Evolutionary conservation across 2,888 invertebrate species (phyloP).

Genomic region (Thyatira batis): DNA sequence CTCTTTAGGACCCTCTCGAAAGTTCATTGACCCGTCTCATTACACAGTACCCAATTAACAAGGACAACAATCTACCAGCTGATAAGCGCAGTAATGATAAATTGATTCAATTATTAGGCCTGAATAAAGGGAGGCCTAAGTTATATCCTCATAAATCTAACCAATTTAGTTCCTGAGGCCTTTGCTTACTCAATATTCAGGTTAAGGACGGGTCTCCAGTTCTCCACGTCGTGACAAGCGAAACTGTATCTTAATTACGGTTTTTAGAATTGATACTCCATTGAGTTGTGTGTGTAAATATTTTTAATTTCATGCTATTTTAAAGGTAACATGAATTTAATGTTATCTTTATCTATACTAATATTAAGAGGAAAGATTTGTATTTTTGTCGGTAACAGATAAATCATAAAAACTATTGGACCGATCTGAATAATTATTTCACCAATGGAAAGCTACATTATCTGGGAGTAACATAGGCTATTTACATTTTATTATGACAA

Average conservation of each 20-base stretch:
- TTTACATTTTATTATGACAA: too few relatives aligned
- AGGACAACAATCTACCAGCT: slow-evolving; percentile 10
- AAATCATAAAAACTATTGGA: too few relatives aligned
- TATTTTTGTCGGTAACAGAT: too few relatives aligned
- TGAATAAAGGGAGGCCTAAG: slow-evolving; percentile 30
- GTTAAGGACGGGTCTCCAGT: background rate
- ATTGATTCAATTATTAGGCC: slow-evolving; percentile 34
- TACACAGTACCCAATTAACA: background rate
- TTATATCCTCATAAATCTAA: slow-evolving; percentile 36
- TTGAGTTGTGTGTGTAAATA: background rate
- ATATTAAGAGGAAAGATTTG: too few relatives aligned
- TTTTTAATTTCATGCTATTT: background rate
- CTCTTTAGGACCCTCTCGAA: background rate
- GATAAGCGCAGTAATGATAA: slow-evolving; percentile 27
- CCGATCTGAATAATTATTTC: too few relatives aligned
- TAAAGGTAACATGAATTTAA: too few relatives aligned
- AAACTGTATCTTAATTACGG: background rate
- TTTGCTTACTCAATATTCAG: slow-evolving; percentile 14
- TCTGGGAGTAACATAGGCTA: too few relatives aligned
- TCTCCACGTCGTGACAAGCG: background rate
- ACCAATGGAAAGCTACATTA: too few relatives aligned
- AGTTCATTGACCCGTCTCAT: background rate
- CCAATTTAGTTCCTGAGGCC: slow-evolving; percentile 25
- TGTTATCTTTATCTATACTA: too few relatives aligned
- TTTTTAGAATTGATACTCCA: background rate